Percentiles rank a stretch among this genome's conserved stretches.
Conservation (phyloP, 2,797 vertebrate species). For the Malacoraja senta region DNA sequence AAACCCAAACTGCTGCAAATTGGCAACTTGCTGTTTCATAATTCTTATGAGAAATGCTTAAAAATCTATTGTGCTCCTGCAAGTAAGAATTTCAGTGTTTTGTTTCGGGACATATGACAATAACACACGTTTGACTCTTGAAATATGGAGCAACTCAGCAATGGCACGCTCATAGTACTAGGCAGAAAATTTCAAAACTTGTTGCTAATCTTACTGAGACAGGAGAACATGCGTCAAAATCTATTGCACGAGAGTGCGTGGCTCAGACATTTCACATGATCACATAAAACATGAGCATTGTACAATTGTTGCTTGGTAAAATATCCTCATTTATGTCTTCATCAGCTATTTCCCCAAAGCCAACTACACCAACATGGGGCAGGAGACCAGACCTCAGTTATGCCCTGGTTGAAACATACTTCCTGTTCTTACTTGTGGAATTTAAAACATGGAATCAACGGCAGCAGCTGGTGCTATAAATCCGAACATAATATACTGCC, state of each 20-base stretch:
- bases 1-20: not conserved
- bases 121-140: no score
- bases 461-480: not conserved
- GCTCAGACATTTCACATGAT: not conserved
- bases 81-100: no score
- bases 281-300: not conserved
- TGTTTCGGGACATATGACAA: no score
- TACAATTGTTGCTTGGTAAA: not conserved
- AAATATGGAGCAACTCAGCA: not conserved
- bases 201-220: not conserved
- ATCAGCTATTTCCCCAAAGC: not conserved
- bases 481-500: conserved; percentile 10
- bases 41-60: not conserved
- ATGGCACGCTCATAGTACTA: no score
- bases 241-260: not conserved
- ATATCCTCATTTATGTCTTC: not conserved
- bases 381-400: not conserved
- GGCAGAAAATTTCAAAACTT: not conserved
- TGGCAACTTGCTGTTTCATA: not conserved
- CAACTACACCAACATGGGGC: not conserved
- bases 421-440: conserved; percentile 21
- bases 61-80: not conserved
- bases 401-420: not conserved
- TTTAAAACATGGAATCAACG: conserved; percentile 13
- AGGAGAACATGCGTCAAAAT: not conserved